Percentiles rank a stretch among this genome's conserved stretches.
Evolutionary conservation across 2,888 invertebrate genomes (phyloP).

Genomic region (Orthonychiurus folsomi): DNA sequence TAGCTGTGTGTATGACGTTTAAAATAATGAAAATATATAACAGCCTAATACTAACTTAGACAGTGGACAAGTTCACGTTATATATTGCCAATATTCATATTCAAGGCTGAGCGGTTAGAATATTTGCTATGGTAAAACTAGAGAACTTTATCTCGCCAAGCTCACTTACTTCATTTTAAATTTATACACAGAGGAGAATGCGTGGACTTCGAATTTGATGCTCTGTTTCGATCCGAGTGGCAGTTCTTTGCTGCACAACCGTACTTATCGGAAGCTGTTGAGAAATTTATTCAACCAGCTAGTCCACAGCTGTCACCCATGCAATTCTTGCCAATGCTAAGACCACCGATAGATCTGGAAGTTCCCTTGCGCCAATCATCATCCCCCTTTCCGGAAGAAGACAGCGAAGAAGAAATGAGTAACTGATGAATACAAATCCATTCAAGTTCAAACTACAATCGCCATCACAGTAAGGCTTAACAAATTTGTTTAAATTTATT

Average conservation of each 20-base stretch:
- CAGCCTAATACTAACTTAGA: no score
- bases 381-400: conserved; percentile 10
- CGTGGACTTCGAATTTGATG: conserved; percentile 31
- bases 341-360: background rate
- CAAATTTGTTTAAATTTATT: no score
- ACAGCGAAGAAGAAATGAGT: conserved; percentile 17
- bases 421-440: conserved; percentile 5
- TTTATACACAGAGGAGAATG: conserved; percentile 39
- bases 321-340: background rate
- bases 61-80: no score
- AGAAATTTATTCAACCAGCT: conserved; percentile 19
- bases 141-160: no score
- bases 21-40: no score
- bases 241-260: conserved; percentile 40
- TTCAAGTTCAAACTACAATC: no score
- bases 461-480: no score
- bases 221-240: conserved; percentile 25
- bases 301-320: background rate
- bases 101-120: no score
- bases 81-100: no score
- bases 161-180: no score
- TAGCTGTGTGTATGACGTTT: no score
- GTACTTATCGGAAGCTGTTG: conserved; percentile 30
- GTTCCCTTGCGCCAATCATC: background rate
- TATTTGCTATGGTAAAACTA: no score